Evolutionary conservation across 2,888 invertebrate species (phyloP).

Genomic region (Lasioglossum leucozonium): DNA sequence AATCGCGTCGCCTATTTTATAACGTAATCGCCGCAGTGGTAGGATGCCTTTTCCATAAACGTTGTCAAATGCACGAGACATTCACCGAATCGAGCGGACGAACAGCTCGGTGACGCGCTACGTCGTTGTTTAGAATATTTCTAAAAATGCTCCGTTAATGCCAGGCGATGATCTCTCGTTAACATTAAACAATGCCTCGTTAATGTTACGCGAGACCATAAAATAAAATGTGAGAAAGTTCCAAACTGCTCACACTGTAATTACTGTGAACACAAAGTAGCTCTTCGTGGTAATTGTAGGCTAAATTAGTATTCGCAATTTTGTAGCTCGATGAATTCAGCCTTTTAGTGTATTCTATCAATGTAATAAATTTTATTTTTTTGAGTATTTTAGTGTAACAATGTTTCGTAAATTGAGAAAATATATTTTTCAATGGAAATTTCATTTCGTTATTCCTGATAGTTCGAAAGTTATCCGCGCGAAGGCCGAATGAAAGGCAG

Average conservation of each 20-base stretch:
- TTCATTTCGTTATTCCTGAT: not conserved
- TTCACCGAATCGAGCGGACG: not conserved
- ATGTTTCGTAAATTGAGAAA: too few relatives aligned
- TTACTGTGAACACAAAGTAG: not conserved
- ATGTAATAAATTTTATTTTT: too few relatives aligned
- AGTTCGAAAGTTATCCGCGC: not conserved
- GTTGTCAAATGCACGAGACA: not conserved
- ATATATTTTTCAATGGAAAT: not conserved
- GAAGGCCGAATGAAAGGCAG: conserved; percentile 47
- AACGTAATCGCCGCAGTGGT: conserved; percentile 17
- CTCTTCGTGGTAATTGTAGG: not conserved
- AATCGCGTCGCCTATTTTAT: conserved; percentile 22
- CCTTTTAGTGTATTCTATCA: too few relatives aligned
- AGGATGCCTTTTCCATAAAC: conserved; percentile 6
- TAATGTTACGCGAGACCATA: not conserved
- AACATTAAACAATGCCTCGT: not conserved
- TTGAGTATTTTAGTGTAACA: too few relatives aligned
- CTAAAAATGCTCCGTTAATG: not conserved
- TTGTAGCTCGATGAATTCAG: too few relatives aligned
- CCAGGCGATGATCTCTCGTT: not conserved
- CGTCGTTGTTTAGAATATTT: not conserved
- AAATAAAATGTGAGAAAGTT: not conserved
- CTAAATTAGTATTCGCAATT: not conserved
- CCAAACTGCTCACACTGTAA: not conserved
- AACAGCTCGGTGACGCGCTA: not conserved